These are phyloP conservation scores for Argyresthia albistria DNA, from an alignment of 2,888 invertebrate species.

Conservation along the genomic window DNA sequence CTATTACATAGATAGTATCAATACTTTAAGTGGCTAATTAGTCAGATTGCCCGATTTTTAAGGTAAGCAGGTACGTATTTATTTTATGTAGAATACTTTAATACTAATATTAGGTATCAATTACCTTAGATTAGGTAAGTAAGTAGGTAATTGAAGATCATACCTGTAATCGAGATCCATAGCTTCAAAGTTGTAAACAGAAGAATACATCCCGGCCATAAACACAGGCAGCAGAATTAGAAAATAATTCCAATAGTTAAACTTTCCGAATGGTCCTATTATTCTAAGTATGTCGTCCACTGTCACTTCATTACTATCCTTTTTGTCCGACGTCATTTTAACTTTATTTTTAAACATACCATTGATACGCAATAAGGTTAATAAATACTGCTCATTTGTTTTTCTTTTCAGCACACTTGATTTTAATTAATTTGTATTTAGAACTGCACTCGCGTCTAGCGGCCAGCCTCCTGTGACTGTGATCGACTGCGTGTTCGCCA, in stretches of 20 bases:
- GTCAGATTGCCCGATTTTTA: too few relatives aligned
- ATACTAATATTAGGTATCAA: too few relatives aligned
- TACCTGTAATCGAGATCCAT: slow-evolving; percentile 61
- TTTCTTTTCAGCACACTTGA: too few relatives aligned
- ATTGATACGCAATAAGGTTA: not conserved
- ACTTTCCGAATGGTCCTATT: slow-evolving; percentile 52
- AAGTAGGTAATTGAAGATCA: not conserved
- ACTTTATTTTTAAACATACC: not conserved
- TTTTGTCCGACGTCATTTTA: slow-evolving; percentile 57
- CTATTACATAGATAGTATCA: too few relatives aligned
- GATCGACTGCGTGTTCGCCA: not conserved
- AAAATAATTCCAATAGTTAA: slow-evolving; percentile 46
- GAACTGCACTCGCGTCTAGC: too few relatives aligned
- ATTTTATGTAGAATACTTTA: too few relatives aligned
- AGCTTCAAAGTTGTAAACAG: slow-evolving; percentile 61
- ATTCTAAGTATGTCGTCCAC: slow-evolving; percentile 57
- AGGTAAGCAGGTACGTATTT: too few relatives aligned
- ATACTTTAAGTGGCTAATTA: too few relatives aligned
- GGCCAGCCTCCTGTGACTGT: too few relatives aligned
- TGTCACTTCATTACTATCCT: slow-evolving; percentile 38
- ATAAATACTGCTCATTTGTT: not conserved
- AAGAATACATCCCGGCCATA: slow-evolving; percentile 56
- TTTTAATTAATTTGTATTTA: too few relatives aligned
- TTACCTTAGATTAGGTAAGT: too few relatives aligned
- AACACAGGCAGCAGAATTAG: slow-evolving; percentile 55